phyloP scores from a whole-genome alignment of 2,888 invertebrate species.

The Apomyelois bistriatella region DNA sequence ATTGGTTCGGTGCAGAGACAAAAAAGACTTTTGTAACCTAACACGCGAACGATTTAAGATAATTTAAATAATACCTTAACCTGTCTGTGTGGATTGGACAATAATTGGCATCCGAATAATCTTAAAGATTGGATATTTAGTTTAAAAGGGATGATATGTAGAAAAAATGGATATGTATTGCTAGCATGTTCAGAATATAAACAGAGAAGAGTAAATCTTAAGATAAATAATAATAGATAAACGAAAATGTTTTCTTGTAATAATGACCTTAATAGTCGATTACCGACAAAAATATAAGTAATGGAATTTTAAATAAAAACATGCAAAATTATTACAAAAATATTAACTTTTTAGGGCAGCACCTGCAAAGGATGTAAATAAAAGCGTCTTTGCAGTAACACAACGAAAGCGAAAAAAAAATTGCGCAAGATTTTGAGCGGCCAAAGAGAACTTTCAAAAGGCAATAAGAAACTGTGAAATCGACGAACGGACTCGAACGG shows the following conservation, averaged over 20 bases:
- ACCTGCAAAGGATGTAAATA: slow-evolving; percentile 41
- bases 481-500: slow-evolving; percentile 45
- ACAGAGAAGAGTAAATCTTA: too few relatives aligned
- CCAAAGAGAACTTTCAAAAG: slow-evolving; percentile 68
- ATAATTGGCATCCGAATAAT: slow-evolving; percentile 56
- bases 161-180: too few relatives aligned
- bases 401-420: slow-evolving; percentile 35
- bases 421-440: slow-evolving; percentile 46
- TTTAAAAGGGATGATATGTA: too few relatives aligned
- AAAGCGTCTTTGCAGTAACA: slow-evolving; percentile 41
- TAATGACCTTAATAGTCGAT: too few relatives aligned
- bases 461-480: slow-evolving; percentile 69
- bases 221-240: too few relatives aligned
- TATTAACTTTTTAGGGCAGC: slow-evolving; percentile 34
- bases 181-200: too few relatives aligned
- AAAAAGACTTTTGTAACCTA: slow-evolving; percentile 64
- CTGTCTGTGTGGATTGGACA: slow-evolving; percentile 51
- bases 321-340: too few relatives aligned
- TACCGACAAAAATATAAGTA: too few relatives aligned
- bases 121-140: slow-evolving; percentile 26
- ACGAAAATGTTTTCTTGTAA: too few relatives aligned
- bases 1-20: slow-evolving; percentile 62
- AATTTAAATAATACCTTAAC: slow-evolving; percentile 68
- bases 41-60: slow-evolving; percentile 58
- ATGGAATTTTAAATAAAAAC: too few relatives aligned